Evolutionary conservation across 2,113 vertebrate genomes (phyloP).

Genomic region (Craseonycteris thonglongyai): DNA sequence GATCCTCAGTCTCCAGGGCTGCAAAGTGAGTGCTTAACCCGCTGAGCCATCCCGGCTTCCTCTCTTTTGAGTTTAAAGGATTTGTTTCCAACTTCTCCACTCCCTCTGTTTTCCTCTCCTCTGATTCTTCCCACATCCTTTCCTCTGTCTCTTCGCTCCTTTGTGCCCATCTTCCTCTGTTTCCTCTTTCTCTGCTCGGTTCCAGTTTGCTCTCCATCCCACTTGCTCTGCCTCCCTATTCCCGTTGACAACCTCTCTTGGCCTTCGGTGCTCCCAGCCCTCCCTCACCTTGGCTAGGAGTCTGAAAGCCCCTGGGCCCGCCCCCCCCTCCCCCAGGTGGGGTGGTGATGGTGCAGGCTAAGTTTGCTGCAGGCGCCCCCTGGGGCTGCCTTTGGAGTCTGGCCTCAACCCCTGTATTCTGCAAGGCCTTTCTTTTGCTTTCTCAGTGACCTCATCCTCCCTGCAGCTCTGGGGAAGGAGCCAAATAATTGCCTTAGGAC

Average conservation of each 20-base stretch:
- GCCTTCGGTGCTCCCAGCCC: neutral
- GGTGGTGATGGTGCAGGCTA: neutral
- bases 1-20: too few species aligned
- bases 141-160: neutral
- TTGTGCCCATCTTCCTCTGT: neutral
- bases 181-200: neutral
- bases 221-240: neutral
- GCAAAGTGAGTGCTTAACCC: too few species aligned
- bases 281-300: neutral
- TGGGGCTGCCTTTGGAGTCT: neutral
- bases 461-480: conserved; percentile 31
- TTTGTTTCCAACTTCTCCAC: neutral
- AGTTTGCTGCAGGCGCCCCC: neutral
- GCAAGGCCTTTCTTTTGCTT: neutral
- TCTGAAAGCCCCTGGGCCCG: neutral
- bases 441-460: conserved; percentile 43
- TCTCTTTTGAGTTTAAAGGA: neutral
- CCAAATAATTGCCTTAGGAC: conserved; percentile 50
- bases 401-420: neutral
- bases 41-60: too few species aligned
- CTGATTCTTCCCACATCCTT: neutral
- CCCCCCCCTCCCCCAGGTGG: neutral
- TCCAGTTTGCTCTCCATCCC: neutral
- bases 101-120: neutral
- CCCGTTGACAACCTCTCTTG: neutral